Conservation (phyloP, 2,797 vertebrate genomes). For the Alectoris magna region DNA sequence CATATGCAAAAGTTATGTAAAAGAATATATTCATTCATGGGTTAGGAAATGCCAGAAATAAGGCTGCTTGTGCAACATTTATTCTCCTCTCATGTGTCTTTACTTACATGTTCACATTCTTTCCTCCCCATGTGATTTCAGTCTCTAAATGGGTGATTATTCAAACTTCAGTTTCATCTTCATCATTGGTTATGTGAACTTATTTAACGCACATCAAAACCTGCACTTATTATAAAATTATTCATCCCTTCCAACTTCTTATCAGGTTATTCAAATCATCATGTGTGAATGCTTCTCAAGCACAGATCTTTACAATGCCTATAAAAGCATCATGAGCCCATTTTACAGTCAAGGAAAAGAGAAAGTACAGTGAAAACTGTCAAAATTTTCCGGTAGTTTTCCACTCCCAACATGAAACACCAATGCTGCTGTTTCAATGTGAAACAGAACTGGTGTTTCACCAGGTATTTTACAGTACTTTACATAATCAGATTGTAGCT, state of each 20-base stretch:
- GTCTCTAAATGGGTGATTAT: constrained; percentile 4
- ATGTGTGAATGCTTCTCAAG: constrained; percentile 21
- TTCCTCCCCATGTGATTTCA: background rate
- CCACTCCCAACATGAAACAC: background rate
- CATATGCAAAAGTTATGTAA: background rate
- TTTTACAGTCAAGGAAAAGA: background rate
- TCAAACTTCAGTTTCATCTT: constrained; percentile 29
- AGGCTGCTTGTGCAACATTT: background rate
- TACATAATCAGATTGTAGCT: background rate
- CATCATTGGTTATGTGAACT: background rate
- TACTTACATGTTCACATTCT: background rate
- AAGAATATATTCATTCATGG: background rate
- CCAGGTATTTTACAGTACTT: constrained; percentile 21
- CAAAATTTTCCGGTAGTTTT: constrained; percentile 28
- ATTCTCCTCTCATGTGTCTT: background rate
- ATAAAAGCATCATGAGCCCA: background rate
- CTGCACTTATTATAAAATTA: constrained; percentile 32
- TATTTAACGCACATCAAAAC: constrained; percentile 30
- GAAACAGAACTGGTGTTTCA: too few relatives aligned
- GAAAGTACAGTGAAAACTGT: background rate
- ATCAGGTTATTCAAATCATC: background rate
- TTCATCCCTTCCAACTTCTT: background rate
- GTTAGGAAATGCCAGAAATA: background rate
- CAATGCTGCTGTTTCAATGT: background rate
- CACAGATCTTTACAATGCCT: background rate